A percentile compares a stretch with the other conserved stretches of the same genome.
phyloP scores from a whole-genome alignment of 2,888 invertebrate genomes.

The Dasysyrphus tricinctus region DNA sequence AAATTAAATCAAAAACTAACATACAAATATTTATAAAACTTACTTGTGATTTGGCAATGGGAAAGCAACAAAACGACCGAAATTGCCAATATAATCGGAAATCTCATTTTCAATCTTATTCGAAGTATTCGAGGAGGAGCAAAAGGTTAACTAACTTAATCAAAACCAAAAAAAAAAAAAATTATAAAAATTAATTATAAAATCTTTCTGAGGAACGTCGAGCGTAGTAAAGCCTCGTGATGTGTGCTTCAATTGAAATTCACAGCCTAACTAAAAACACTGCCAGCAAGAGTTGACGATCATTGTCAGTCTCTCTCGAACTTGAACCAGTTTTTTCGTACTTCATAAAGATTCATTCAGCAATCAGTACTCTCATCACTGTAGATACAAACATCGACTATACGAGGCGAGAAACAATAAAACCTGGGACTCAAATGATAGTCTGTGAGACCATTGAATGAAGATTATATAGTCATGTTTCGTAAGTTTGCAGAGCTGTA shows the following conservation, averaged over 20 bases:
- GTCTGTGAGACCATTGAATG: slow-evolving; percentile 46
- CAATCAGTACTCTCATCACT: slow-evolving; percentile 5
- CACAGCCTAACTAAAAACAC: slow-evolving; percentile 51
- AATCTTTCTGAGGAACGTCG: not conserved
- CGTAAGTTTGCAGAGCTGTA: slow-evolving; percentile 47
- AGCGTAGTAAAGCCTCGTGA: slow-evolving; percentile 30
- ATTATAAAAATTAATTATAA: no score
- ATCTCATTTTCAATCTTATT: slow-evolving; percentile 53
- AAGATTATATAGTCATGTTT: slow-evolving; percentile 47
- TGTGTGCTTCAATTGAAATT: slow-evolving; percentile 49
- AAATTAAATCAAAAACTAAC: not conserved
- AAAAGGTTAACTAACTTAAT: slow-evolving; percentile 65
- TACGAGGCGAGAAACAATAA: slow-evolving; percentile 13
- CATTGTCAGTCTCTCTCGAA: slow-evolving; percentile 46
- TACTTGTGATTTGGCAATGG: slow-evolving; percentile 53
- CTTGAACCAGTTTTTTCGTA: slow-evolving; percentile 66
- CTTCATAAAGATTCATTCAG: slow-evolving; percentile 42
- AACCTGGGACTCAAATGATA: not conserved
- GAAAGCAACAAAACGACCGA: slow-evolving; percentile 45
- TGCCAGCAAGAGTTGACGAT: not conserved
- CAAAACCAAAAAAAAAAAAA: slow-evolving; percentile 31
- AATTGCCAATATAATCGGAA: slow-evolving; percentile 30
- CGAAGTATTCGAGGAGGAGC: slow-evolving; percentile 8
- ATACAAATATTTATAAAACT: not conserved
- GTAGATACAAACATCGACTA: not conserved